These are phyloP conservation scores for Crotalus horridus DNA, from an alignment of 2,113 vertebrate genomes.

Conservation along the genomic window DNA sequence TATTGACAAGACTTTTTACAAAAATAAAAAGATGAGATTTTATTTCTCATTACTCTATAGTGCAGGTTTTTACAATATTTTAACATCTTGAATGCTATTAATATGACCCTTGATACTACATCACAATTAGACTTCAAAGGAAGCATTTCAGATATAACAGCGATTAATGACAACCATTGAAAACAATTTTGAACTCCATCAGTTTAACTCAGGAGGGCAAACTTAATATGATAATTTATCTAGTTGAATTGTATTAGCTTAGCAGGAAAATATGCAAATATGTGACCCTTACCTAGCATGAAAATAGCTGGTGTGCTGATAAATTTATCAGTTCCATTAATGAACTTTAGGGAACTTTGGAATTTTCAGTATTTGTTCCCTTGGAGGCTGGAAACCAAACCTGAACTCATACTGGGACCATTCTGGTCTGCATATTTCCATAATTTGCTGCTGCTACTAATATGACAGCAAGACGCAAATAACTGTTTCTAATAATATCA, in stretches of 20 bases:
- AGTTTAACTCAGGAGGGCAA: conserved; percentile 99
- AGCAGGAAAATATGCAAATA: conserved; percentile 98
- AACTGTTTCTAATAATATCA: conserved; percentile 98
- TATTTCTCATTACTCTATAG: conserved; percentile 68
- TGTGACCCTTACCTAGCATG: conserved; percentile 95
- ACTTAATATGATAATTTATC: conserved; percentile 99
- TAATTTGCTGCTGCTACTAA: conserved; percentile 94
- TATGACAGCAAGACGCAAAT: conserved; percentile 98
- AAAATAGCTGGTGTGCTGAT: conserved; percentile 91
- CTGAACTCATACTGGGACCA: conserved; percentile 92
- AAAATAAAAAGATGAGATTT: conserved; percentile 61
- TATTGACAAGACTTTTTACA: conserved; percentile 65
- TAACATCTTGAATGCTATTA: conserved; percentile 88
- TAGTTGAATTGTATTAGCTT: conserved; percentile 89
- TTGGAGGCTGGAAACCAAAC: conserved; percentile 89
- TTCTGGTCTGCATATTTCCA: conserved; percentile 92
- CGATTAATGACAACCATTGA: conserved; percentile 99
- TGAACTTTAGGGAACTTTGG: conserved; percentile 97
- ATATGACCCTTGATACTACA: conserved; percentile 88
- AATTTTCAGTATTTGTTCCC: conserved; percentile 90
- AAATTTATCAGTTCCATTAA: conserved; percentile 91
- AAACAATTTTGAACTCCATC: conserved; percentile 99
- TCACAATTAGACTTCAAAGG: conserved; percentile 92
- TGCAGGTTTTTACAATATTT: conserved; percentile 76
- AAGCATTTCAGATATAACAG: conserved; percentile 94